Evolutionary conservation across 2,888 invertebrate species (phyloP), one percentile per base, ranked within the genome.

Genomic region (Crepidodera aurea): DNA sequence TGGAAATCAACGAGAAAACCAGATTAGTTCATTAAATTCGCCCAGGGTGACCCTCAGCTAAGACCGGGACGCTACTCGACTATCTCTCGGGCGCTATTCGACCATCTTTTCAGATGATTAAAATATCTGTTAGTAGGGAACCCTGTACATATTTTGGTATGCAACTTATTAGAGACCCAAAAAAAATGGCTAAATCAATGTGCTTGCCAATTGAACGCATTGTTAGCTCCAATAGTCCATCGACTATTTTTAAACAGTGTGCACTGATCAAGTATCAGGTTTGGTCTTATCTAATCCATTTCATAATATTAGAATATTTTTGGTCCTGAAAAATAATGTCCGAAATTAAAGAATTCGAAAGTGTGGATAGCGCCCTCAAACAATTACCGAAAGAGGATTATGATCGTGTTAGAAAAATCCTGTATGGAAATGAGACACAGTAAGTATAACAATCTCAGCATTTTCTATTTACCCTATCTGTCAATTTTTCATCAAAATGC

Each of bases 291-390:
- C 54, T 50, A 53, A 56, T 59, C 22, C 39, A 15, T 51, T 53
- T 37, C 53, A 59, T 25, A 32, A 51, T 18, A 12, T n/a, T 3
- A 34, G 12, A 34, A 6, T n/a, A 13, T 10, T 19, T 13, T 13
- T 18, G 22, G 22, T 22, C 22, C 8, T 4, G 13, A 39, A n/a
- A 18, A 13, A 54, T 18, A 51, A 68, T 68, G 68, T 66, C 64
- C 12, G 67, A 67, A 53, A 62, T 66, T 25, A 67, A 64, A 18
- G 66, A 66, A 65, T 67, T 67, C 34, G 64, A 63, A 50, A 63
- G 69, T 59, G 59, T 69, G 8, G 67, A 67, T 42, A 51, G 39
- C 34, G 60, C 60, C 46, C 51, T 69, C 8, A 62, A 54, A 15
- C 63, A 64, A 22, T 32, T 68, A 42, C 68, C 65, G 2, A 59